Base-by-base conservation (phyloP, 64 coral and sea anemone species). In the Montipora efflorescens region DNA sequence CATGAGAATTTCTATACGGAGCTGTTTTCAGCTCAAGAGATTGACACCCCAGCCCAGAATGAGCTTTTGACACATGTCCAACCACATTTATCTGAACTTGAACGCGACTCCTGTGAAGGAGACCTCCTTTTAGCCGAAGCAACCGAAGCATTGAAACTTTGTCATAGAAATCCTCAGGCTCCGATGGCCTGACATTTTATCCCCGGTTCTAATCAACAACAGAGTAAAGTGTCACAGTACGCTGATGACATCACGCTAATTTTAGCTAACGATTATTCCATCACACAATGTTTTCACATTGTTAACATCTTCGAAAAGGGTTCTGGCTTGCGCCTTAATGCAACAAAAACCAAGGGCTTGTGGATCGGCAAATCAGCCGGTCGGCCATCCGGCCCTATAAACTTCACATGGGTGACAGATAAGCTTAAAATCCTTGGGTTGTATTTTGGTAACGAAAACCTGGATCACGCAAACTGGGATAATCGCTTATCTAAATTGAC, bases 301-400 rank as follows among this genome's bases (percentile, higher is more conserved):
- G 36, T 87, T 50, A 7, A 52, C 9, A 48, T 52, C 3, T 87
- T 76, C 13, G 83, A 87, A 69, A 14, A 47, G 11, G 75, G 59
- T 18, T 87, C 75, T 0, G 83, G 66, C 16, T 93, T 84, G 7
- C 28, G 22, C 58, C 76, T 88, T 46, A 88, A 88, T 58, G 8
- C 84, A 7, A 36, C 80, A 45, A 93, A 87, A 87, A 72, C 61
- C 8, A 83, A 93, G 58, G 59, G 83, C 36, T 86, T 87, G 18
- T 87, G 83, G 91, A 87, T 87, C 0, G 83, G 91, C 1, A 19
- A 75, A 4, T 14, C 59, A 0, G 87, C 74, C 5, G 75, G 84
- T 11, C n/a, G 22, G 0, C 18, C 8, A 0, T 5, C 48, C 2
- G 75, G 91, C 3, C 59, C 59, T 8, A 76, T 88, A 0, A 25